phyloP scores from a whole-genome alignment of 2,113 vertebrate species.

The Hydropotes inermis region DNA sequence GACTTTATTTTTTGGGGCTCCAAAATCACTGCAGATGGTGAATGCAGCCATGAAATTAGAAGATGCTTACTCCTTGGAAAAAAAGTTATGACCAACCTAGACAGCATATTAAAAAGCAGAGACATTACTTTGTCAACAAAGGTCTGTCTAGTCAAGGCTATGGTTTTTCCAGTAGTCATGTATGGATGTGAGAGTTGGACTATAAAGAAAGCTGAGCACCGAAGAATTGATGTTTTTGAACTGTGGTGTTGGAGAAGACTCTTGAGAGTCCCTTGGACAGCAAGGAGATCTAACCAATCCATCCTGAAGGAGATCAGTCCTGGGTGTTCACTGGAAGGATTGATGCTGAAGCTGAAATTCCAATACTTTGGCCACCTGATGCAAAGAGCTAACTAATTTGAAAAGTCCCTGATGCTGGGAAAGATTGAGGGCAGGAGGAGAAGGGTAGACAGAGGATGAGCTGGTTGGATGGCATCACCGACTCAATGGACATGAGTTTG shows the following conservation, averaged over 20 bases:
- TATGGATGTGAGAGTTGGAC: background rate
- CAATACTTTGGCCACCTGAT: background rate
- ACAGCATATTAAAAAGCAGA: background rate
- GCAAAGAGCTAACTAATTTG: background rate
- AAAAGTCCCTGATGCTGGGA: background rate
- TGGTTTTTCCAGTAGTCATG: background rate
- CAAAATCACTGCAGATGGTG: background rate
- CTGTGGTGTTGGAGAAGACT: background rate
- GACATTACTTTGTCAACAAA: background rate
- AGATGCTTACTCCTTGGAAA: background rate
- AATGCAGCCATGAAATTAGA: background rate
- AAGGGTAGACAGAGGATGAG: background rate
- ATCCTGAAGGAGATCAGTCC: background rate
- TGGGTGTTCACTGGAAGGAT: background rate
- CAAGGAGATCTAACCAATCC: background rate
- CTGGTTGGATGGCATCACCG: background rate
- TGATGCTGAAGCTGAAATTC: background rate
- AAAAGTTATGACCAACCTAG: background rate
- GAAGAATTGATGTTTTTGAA: background rate
- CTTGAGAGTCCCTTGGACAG: background rate
- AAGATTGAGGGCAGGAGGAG: background rate
- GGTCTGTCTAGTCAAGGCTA: background rate
- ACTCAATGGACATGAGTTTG: background rate
- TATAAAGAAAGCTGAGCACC: background rate
- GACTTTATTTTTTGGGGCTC: background rate